phyloP scores from a whole-genome alignment of 2,797 vertebrate species.

The Thalassophryne amazonica region DNA sequence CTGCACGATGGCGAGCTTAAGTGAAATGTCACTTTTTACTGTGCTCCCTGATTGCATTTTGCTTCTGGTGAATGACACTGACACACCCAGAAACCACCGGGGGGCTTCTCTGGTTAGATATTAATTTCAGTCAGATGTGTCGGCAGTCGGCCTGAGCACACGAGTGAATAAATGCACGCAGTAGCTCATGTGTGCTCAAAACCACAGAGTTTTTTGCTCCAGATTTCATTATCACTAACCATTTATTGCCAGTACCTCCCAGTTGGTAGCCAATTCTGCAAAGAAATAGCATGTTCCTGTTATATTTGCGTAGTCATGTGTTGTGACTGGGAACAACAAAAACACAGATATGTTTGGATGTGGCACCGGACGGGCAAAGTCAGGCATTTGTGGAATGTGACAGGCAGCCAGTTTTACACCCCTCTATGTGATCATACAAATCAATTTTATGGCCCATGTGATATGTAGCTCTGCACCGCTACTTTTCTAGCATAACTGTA shows the following conservation, averaged over 20 bases:
- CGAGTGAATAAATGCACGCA: slow-evolving; percentile 40
- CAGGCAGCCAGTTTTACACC: slow-evolving; percentile 33
- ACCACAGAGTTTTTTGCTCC: slow-evolving; percentile 23
- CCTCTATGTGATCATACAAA: slow-evolving; percentile 30
- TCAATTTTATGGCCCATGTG: slow-evolving; percentile 17
- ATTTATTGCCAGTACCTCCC: slow-evolving; percentile 47
- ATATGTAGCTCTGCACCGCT: neutral
- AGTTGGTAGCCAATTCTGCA: slow-evolving; percentile 16
- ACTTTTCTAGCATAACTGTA: slow-evolving; percentile 9
- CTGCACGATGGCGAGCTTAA: slow-evolving; percentile 37
- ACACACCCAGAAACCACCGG: slow-evolving; percentile 35
- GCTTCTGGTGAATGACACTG: slow-evolving; percentile 35
- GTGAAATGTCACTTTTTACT: slow-evolving; percentile 65
- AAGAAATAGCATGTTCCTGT: slow-evolving; percentile 54
- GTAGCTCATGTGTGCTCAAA: slow-evolving; percentile 9
- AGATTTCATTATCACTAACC: slow-evolving; percentile 56
- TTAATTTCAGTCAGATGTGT: slow-evolving; percentile 61
- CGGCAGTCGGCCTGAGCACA: slow-evolving; percentile 27
- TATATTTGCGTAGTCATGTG: slow-evolving; percentile 39
- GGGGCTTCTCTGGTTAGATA: slow-evolving; percentile 46
- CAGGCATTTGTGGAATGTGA: slow-evolving; percentile 37
- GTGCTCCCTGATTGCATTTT: slow-evolving; percentile 38
- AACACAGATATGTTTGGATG: neutral
- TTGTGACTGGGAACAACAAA: too few relatives aligned
- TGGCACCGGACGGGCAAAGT: slow-evolving; percentile 8